Conservation (phyloP, 1,140 invertebrate genomes). For the Pseudomyrmex pallidus region DNA sequence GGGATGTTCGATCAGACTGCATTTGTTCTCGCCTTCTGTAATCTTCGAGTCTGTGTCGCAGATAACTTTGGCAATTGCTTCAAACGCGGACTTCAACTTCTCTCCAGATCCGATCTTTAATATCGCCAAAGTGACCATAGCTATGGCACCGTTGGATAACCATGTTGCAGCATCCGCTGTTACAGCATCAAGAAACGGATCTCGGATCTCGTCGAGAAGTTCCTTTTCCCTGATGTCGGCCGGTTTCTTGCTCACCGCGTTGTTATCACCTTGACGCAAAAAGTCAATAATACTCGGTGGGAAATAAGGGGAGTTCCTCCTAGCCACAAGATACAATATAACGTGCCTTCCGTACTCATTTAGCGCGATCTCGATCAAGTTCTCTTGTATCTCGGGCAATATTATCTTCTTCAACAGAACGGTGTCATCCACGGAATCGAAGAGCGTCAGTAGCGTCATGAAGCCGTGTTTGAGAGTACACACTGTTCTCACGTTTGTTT, state of each 20-base stretch:
- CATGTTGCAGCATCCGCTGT: conserved; percentile 88
- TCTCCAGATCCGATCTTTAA: conserved; percentile 86
- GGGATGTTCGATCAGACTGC: conserved; percentile 90
- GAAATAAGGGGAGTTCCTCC: conserved; percentile 90
- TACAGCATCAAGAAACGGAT: conserved; percentile 88
- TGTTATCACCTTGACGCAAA: conserved; percentile 90
- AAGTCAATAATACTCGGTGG: conserved; percentile 90
- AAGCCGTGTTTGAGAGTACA: conserved; percentile 95
- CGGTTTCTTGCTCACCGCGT: conserved; percentile 93
- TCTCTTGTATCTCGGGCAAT: conserved; percentile 90
- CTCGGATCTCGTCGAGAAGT: conserved; percentile 89
- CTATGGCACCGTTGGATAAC: conserved; percentile 89
- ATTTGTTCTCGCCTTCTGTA: conserved; percentile 82
- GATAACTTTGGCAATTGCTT: conserved; percentile 83
- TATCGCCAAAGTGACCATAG: conserved; percentile 90
- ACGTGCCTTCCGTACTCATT: conserved; percentile 91
- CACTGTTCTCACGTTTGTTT: conserved; percentile 92
- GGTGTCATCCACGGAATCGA: conserved; percentile 97
- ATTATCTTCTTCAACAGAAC: conserved; percentile 94
- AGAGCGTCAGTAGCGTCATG: conserved; percentile 92
- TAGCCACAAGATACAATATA: conserved; percentile 93
- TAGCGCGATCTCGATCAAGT: conserved; percentile 89
- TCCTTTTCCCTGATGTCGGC: conserved; percentile 89
- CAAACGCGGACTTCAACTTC: conserved; percentile 80
- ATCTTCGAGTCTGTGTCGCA: conserved; percentile 82